A percentile compares a stretch with the other conserved stretches of the same genome.
Conservation (phyloP, 2,888 invertebrate species). For the Dyspetes luteomarginatus region DNA sequence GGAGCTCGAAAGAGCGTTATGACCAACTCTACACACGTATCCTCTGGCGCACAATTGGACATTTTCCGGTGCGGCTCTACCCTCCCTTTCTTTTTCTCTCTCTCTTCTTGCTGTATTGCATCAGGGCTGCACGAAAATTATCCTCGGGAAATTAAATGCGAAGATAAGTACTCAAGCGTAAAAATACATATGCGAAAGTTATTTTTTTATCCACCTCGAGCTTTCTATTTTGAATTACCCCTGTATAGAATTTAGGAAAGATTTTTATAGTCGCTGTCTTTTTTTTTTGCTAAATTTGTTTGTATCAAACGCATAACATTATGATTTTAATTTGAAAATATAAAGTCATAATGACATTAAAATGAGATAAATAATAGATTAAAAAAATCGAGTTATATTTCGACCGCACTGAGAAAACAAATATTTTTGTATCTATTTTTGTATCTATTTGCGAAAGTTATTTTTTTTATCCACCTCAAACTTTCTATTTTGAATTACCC, state of each 20-base stretch:
- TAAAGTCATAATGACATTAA: not conserved
- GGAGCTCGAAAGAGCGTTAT: constrained; percentile 4
- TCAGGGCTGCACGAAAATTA: constrained; percentile 18
- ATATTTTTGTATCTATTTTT: too few species aligned
- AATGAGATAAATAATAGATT: too few species aligned
- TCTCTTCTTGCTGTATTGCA: not conserved
- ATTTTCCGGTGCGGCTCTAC: not conserved
- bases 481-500: not conserved
- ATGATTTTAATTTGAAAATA: not conserved
- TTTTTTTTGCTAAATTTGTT: not conserved
- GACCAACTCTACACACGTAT: not conserved
- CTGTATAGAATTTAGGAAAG: not conserved
- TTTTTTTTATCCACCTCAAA: not conserved
- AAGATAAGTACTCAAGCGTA: constrained; percentile 3
- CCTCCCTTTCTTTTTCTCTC: not conserved
- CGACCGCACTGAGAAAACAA: too few species aligned
- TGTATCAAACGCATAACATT: not conserved
- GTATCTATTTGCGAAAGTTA: not conserved
- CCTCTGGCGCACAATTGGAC: constrained; percentile 21
- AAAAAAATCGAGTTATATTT: too few species aligned
- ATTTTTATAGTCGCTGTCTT: not conserved
- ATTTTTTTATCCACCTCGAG: not conserved
- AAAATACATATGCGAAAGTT: not conserved
- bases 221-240: not conserved
- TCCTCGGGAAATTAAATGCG: constrained; percentile 11